Base-by-base conservation (phyloP, 2,113 vertebrate genomes). In the Aspidoscelis tigris region DNA sequence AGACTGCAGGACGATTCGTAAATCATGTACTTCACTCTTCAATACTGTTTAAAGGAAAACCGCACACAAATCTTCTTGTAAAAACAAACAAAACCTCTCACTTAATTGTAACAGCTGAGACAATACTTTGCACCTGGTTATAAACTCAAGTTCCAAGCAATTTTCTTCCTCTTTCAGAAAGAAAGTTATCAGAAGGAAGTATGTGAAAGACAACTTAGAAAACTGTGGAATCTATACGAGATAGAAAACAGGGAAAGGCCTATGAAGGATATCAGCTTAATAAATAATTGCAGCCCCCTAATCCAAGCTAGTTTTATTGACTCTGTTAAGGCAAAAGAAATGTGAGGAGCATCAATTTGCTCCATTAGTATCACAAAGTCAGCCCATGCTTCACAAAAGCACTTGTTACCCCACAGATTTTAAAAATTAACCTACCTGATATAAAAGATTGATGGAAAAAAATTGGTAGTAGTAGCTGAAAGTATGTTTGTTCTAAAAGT, bases 1-100 rank as follows among this genome's bases (percentile, higher is more conserved):
- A 22, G 98, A 99, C 90, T 97, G 96, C 89, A 99, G 97, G 64
- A 99, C 96, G 43, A 99, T 94, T 47, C 97, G 97, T n/a, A 99
- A 93, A 89, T 99, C 98, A 33, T n/a, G 92, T 21, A 98, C 97
- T 92, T 99, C 98, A 82, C 96, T 97, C 83, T 92, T 96, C 87
- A 99, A 90, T 89, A 98, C 98, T 99, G 91, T 86, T 65, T 50
- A 14, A 20, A 33, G 71, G 16, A 85, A 93, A 61, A 61, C 58
- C 33, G 33, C 33, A 33, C 33, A 33, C 33, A 33, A 33, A 33
- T 33, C 33, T 33, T 33, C 33, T 33, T 33, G 33, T 33, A 33
- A 93, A 20, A 20, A 1, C 78, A 69, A 65, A 39, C 44, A 76
- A 83, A 66, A 76, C 22, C 11, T 26, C 24, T 24, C 39, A 21